phyloP scores from a whole-genome alignment of 2,113 vertebrate genomes.

The Plotosus lineatus region DNA sequence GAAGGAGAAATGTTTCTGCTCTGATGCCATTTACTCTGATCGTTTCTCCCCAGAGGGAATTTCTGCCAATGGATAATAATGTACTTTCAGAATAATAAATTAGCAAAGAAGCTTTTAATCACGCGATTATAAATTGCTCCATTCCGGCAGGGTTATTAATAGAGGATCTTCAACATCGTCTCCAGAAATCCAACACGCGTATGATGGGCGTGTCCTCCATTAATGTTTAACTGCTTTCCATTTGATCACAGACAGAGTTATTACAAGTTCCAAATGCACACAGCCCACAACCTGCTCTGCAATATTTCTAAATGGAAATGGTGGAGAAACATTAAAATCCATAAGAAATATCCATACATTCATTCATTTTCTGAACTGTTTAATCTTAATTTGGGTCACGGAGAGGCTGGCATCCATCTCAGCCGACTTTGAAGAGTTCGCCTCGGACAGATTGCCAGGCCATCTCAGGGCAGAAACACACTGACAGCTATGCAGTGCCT shows the following conservation, averaged over 20 bases:
- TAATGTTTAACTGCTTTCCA: background rate
- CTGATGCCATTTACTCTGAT: slow-evolving; percentile 9
- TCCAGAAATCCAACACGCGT: background rate
- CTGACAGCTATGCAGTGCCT: too few relatives aligned
- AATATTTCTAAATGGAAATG: too few relatives aligned
- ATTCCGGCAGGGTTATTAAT: slow-evolving; percentile 7
- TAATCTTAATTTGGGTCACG: too few relatives aligned
- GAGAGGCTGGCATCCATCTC: too few relatives aligned
- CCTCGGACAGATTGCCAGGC: too few relatives aligned
- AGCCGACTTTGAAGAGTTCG: too few relatives aligned
- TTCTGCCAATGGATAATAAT: slow-evolving; percentile 7
- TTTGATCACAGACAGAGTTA: too few relatives aligned
- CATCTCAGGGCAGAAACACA: too few relatives aligned
- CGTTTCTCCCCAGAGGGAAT: slow-evolving; percentile 2
- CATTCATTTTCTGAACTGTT: too few relatives aligned
- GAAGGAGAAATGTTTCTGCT: background rate
- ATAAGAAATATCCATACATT: too few relatives aligned
- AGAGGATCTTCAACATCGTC: slow-evolving; percentile 1
- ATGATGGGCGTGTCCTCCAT: background rate
- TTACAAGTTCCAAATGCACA: background rate
- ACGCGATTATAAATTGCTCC: background rate
- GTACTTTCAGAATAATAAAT: slow-evolving; percentile 12
- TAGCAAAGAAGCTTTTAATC: slow-evolving; percentile 28
- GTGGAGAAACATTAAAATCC: too few relatives aligned
- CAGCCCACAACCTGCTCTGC: background rate